Evolutionary conservation across 2,113 vertebrate species (phyloP).

Genomic region (Edolisoma coerulescens): DNA sequence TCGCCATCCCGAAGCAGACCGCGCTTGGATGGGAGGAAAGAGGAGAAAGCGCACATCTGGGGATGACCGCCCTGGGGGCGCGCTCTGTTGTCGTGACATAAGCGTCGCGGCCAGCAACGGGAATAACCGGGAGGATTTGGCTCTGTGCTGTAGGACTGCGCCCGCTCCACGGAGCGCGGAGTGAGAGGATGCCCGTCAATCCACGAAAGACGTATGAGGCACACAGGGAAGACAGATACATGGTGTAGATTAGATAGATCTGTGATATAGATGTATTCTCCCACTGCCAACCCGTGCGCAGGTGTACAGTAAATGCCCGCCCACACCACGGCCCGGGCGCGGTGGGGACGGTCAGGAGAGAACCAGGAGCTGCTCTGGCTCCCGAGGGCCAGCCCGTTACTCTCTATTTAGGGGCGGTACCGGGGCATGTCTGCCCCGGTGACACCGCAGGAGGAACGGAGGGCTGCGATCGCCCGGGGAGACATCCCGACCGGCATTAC

Average conservation of each 20-base stretch:
- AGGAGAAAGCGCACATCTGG: not conserved
- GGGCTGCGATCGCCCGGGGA: too few species aligned
- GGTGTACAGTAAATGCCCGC: not conserved
- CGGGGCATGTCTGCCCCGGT: not conserved
- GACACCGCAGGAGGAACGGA: not conserved
- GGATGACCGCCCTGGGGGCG: fast-evolving
- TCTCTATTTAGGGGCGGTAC: fast-evolving
- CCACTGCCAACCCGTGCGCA: fast-evolving
- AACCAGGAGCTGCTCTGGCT: not conserved
- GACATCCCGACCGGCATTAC: too few species aligned
- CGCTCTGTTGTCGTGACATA: not conserved
- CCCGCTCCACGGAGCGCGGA: fast-evolving
- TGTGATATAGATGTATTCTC: fast-evolving
- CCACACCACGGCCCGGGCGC: not conserved
- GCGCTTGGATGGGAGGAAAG: too few species aligned
- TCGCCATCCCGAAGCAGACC: not conserved
- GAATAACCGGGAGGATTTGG: not conserved
- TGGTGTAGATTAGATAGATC: too few species aligned
- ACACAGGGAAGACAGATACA: not conserved
- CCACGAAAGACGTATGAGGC: fast-evolving
- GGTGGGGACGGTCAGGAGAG: too few species aligned
- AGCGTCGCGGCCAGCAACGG: not conserved
- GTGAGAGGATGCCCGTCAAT: not conserved
- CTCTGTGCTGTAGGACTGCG: fast-evolving
- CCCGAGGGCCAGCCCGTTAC: not conserved